These are phyloP conservation scores for Drosophila triauraria DNA, from an alignment of 1,140 invertebrate species.

Conservation along the genomic window DNA sequence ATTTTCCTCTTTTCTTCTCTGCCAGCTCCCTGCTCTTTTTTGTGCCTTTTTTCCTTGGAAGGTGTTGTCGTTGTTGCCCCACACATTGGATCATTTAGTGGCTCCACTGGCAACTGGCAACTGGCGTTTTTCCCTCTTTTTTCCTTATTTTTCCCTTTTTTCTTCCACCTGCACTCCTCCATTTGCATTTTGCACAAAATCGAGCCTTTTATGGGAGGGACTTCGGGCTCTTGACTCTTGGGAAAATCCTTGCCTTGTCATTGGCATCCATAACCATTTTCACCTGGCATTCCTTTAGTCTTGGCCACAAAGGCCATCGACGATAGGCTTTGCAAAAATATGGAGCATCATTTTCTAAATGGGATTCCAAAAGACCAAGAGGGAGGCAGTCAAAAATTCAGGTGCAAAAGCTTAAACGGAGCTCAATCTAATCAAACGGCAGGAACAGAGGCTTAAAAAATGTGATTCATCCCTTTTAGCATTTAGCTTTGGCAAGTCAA, in stretches of 20 bases:
- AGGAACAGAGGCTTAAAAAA: neutral
- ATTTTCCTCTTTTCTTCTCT: slow-evolving; percentile 29
- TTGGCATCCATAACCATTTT: slow-evolving; percentile 35
- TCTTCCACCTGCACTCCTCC: neutral
- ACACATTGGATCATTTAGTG: slow-evolving; percentile 70
- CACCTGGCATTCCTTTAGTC: slow-evolving; percentile 10
- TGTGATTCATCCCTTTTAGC: neutral
- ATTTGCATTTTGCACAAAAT: slow-evolving; percentile 13
- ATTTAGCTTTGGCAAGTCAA: neutral
- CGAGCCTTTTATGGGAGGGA: neutral
- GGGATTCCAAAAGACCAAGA: neutral
- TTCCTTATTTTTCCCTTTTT: neutral
- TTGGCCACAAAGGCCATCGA: slow-evolving; percentile 12
- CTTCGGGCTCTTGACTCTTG: neutral
- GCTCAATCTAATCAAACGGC: neutral
- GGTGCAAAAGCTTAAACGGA: neutral
- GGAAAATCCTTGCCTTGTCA: slow-evolving; percentile 29
- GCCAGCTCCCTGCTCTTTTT: neutral
- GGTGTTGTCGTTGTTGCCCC: slow-evolving; percentile 50
- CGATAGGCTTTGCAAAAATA: slow-evolving; percentile 1
- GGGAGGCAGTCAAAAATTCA: neutral
- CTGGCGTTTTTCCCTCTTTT: slow-evolving; percentile 1
- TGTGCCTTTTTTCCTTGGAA: slow-evolving; percentile 31
- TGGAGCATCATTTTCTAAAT: slow-evolving; percentile 16
- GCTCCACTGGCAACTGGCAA: slow-evolving; percentile 34